Base-by-base conservation (phyloP, 2,797 vertebrate genomes). In the Galaxias olidus region DNA sequence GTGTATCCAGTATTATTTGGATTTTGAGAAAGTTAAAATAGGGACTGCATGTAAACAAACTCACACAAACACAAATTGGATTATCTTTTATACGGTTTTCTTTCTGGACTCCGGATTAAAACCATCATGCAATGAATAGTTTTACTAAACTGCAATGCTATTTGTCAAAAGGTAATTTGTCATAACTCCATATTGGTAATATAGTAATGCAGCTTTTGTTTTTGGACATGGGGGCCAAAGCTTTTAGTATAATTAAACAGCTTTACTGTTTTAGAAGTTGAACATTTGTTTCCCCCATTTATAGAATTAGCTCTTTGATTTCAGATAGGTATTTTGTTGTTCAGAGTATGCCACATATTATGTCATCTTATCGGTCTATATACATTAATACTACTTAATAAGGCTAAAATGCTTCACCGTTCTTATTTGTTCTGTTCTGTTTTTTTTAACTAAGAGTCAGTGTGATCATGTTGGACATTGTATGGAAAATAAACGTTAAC, bases 211-310 rank as follows among this genome's bases (percentile, higher is more conserved):
- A 81, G 76, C 75, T 79, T 92, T 88, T 76, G 75, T 86, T 89
- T 86, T 83, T 75, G 81, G 83, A 89, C 75, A 53, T 58, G 19
- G 18, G 72, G 78, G 73, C 70, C 66, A 74, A 91, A 84, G 90
- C 89, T 93, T 91, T 90, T 85, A 91, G 83, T 66, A 71, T 90
- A 89, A 91, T 90, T 90, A 91, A 89, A 84, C 76, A 8, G 72
- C 80, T 66, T 69, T 72, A n/a, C 53, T 80, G 55, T 81, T 87
- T 87, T 82, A 79, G 86, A 72, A 78, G 78, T 87, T 80, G 71
- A 72, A 87, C 67, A 85, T 89, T 82, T 63, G 80, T 83, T 87
- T 78, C 68, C 79, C 51, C 45, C 49, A 14, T 50, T 10, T 17
- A 47, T 81, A 80, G 64, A 73, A 80, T 71, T 85, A 79, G 85